Conservation (phyloP, 2,113 vertebrate genomes). For the Cebus imitator region DNA sequence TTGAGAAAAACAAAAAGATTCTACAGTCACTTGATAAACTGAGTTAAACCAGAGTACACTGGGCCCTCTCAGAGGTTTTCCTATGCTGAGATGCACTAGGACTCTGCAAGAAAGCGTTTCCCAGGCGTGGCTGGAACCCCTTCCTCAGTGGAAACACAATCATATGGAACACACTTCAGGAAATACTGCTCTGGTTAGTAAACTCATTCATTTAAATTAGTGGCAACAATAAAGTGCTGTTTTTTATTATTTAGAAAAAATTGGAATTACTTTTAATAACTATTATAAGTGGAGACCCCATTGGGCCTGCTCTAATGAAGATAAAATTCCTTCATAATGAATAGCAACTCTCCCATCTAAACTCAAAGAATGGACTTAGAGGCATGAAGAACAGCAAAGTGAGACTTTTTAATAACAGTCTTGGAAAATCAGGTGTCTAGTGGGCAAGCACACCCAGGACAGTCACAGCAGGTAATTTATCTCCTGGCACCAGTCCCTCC, state of each 20-base stretch:
- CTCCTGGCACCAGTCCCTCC: too few species aligned
- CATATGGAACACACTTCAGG: neutral
- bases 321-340: neutral
- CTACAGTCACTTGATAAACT: neutral
- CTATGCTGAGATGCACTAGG: accelerated
- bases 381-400: too few species aligned
- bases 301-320: neutral
- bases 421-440: too few species aligned
- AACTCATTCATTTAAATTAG: neutral
- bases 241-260: constrained; percentile 37
- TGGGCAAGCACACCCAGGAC: too few species aligned
- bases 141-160: neutral
- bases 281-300: neutral
- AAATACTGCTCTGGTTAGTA: neutral
- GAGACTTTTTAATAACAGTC: too few species aligned
- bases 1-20: neutral
- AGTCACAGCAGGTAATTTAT: too few species aligned
- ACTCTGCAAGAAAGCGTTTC: neutral
- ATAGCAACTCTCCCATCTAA: neutral
- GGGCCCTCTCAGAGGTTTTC: neutral
- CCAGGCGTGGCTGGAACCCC: neutral
- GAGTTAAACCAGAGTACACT: neutral
- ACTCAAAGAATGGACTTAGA: too few species aligned
- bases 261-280: neutral
- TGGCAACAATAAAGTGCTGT: neutral